Base-by-base conservation (phyloP, 1,140 invertebrate species). In the Temnothorax nylanderi region DNA sequence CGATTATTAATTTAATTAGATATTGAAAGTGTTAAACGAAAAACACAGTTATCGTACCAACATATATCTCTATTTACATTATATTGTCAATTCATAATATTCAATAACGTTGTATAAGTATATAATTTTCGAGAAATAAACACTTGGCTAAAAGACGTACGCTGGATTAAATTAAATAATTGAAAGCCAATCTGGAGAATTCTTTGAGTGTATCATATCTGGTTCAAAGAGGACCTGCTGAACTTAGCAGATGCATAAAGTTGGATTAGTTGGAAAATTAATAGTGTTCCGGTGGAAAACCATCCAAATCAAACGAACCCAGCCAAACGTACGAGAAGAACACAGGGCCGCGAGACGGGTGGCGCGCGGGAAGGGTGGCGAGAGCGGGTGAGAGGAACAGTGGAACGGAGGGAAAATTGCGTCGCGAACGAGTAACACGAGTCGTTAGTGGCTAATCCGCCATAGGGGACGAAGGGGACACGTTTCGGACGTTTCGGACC, bases 401-500 rank as follows among this genome's bases (percentile, higher is more conserved):
- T 8, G 64, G 62, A 34, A 62, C 41, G 65, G 56, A 75, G 78
- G 87, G 85, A 89, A 94, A 93, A 94, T 93, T 93, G 92, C 93
- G 89, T 93, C 86, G 91, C 91, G 88, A 93, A 92, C 87, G 92
- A 91, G 91, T 91, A 92, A 93, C 93, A 93, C 92, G 91, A 94
- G 90, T 93, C 93, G 94, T 94, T 94, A 94, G 92, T 89, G 92
- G 92, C 93, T 94, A 93, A 94, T 94, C 92, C 92, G 84, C 69
- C 75, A 90, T 91, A 88, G 89, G 87, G 78, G 41, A 86, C 47
- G 86, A 51, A 75, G 82, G 84, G 81, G 77, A 77, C 72, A 62
- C 56, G 26, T n/a, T n/a, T n/a, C n/a, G n/a, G n/a, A n/a, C n/a
- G 56, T 58, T 62, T 89, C 67, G 62, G 64, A 86, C 62, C 41